These are phyloP conservation scores for Oscheius sp. DNA, from an alignment of 2,888 invertebrate genomes.

Conservation along the genomic window DNA sequence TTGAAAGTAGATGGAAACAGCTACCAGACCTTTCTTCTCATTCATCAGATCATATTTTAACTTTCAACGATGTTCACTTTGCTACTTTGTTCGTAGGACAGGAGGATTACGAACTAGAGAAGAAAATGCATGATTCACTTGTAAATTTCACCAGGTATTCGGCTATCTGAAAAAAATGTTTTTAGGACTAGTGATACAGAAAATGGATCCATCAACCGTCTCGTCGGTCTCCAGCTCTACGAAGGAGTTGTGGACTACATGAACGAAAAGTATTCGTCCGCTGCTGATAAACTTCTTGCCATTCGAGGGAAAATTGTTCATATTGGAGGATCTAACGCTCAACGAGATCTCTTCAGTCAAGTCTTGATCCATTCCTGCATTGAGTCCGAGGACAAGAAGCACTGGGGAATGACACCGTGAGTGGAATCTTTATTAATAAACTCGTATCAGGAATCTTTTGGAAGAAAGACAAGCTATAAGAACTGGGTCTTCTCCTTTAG, in stretches of 20 bases:
- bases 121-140: slow-evolving; percentile 41
- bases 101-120: slow-evolving; percentile 34
- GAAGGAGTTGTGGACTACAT: slow-evolving; percentile 58
- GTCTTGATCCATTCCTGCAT: slow-evolving; percentile 56
- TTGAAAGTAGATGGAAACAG: slow-evolving; percentile 57
- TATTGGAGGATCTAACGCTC: slow-evolving; percentile 66
- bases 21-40: slow-evolving; percentile 65
- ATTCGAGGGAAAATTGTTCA: slow-evolving; percentile 51
- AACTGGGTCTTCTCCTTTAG: background rate
- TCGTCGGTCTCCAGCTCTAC: slow-evolving; percentile 54
- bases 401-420: slow-evolving; percentile 47
- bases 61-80: slow-evolving; percentile 73
- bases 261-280: slow-evolving; percentile 47
- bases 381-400: slow-evolving; percentile 39
- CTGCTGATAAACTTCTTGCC: slow-evolving; percentile 57
- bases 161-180: too few relatives aligned
- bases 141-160: slow-evolving; percentile 26
- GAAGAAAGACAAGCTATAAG: slow-evolving; percentile 1
- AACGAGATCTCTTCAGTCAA: slow-evolving; percentile 66
- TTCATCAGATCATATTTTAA: slow-evolving; percentile 73
- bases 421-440: background rate
- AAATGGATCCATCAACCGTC: slow-evolving; percentile 44
- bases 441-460: background rate
- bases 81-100: slow-evolving; percentile 41
- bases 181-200: slow-evolving; percentile 43